These are phyloP conservation scores for Hemiprocne comata DNA, from an alignment of 2,113 vertebrate species.

Conservation along the genomic window DNA sequence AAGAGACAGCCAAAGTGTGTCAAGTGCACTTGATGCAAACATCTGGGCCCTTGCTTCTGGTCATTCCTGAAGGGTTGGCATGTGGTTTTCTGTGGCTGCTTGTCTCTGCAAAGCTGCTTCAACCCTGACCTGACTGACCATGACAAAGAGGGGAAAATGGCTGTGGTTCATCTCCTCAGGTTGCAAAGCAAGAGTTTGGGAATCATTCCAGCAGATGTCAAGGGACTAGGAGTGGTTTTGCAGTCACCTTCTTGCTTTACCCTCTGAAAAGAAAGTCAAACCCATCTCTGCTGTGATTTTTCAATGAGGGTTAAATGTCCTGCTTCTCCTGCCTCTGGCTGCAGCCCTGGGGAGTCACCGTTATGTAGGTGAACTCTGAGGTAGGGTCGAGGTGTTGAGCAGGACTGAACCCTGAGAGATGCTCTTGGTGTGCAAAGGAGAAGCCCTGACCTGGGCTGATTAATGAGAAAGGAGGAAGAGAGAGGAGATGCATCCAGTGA, in stretches of 20 bases:
- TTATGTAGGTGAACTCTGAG: not conserved
- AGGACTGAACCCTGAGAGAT: not conserved
- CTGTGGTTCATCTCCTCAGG: not conserved
- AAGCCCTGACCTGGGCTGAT: not conserved
- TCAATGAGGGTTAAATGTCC: not conserved
- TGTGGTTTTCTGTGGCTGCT: not conserved
- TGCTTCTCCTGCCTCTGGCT: not conserved
- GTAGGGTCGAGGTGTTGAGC: rapidly evolving
- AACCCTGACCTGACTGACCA: not conserved
- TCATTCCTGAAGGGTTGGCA: not conserved
- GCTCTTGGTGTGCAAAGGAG: not conserved
- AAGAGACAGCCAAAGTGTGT: not conserved
- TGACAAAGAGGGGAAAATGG: not conserved
- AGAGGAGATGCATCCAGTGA: not conserved
- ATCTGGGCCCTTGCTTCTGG: not conserved
- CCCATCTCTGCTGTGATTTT: not conserved
- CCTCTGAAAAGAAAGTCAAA: not conserved
- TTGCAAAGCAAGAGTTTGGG: not conserved
- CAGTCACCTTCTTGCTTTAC: not conserved
- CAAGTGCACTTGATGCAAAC: not conserved
- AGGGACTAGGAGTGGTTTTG: not conserved
- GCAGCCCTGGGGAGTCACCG: not conserved
- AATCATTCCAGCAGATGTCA: not conserved
- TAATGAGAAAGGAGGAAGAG: not conserved
- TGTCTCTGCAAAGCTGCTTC: not conserved